phyloP scores from a whole-genome alignment of 1,140 invertebrate species.

The Goniozus legneri region DNA sequence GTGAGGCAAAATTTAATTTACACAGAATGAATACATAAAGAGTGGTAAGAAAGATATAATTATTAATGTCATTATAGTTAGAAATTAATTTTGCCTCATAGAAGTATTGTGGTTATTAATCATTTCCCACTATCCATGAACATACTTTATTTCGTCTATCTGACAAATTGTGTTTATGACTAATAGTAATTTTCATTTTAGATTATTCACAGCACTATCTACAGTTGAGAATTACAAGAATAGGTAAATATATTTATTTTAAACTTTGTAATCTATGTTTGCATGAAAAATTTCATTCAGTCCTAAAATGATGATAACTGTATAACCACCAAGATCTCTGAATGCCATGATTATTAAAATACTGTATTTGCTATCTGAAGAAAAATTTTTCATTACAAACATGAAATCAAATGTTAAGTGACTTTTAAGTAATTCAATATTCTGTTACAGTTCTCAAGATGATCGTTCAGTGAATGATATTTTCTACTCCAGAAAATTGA shows the following conservation, averaged over 20 bases:
- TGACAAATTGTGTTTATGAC: not conserved
- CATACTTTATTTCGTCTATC: slow-evolving; percentile 1
- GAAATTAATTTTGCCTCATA: slow-evolving; percentile 4
- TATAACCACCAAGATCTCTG: slow-evolving; percentile 19
- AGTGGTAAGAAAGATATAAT: not conserved
- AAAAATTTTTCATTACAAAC: not conserved
- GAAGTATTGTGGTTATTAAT: slow-evolving; percentile 4
- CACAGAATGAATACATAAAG: not conserved
- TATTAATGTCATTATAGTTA: not conserved
- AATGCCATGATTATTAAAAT: slow-evolving; percentile 15
- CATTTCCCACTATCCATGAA: not conserved
- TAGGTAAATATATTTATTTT: not conserved
- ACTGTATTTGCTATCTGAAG: slow-evolving; percentile 14
- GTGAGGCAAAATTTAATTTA: too few species aligned
- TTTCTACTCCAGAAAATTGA: not conserved
- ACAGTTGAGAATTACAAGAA: not conserved
- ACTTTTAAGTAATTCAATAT: not conserved
- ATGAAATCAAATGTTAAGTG: not conserved
- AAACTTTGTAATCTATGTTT: not conserved
- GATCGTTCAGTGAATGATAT: not conserved
- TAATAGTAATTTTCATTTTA: not conserved
- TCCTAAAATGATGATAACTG: not conserved
- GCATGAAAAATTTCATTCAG: not conserved
- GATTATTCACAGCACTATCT: not conserved
- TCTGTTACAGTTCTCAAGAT: not conserved